Evolutionary conservation across 1,140 invertebrate species (phyloP), one percentile per base, ranked within the genome.

Genomic region (Sycophila sp.): DNA sequence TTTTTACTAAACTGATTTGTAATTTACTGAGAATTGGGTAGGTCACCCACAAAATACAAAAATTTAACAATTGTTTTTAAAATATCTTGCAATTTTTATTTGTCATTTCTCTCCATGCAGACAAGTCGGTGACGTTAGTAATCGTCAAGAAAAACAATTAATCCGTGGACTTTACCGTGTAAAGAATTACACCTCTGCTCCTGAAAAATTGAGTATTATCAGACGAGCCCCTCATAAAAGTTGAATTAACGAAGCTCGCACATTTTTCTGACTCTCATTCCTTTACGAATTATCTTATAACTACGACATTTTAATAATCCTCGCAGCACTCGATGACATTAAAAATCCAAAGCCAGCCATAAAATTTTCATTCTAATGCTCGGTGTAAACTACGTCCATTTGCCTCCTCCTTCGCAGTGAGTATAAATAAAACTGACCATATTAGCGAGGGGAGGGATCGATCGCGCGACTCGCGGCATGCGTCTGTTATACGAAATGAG

Each of bases 391-490:
- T 47, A 58, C 32, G 22, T 51, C 22, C 7, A 10, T 58, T 19
- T 2, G 36, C 26, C 45, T n/a, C 15, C 1, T 64, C 0, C n/a
- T 42, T 42, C 7, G 13, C 34, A n/a, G 17, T 36, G 22, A 38
- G 28, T 53, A 53, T 64, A 55, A 42, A 26, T n/a, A 40, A n/a
- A 53, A 51, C 49, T 22, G 36, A 11, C 11, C 36, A 32, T 26
- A 55, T 66, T 66, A 56, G 22, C 36, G 15, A 28, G 49, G 15
- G 34, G n/a, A n/a, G n/a, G 56, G 47, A 66, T 66, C 63, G 51
- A 66, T 56, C 26, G 51, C 63, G 4, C 8, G n/a, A 32, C 36
- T 32, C 36, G 30, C 19, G 15, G 63, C 24, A 42, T 15, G 26
- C 32, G 26, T 40, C 5, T 15, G 24, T 40, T 51, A 17, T 53